Base-by-base conservation (phyloP, 2,797 vertebrate genomes). In the Poeciliopsis paucimaculata region DNA sequence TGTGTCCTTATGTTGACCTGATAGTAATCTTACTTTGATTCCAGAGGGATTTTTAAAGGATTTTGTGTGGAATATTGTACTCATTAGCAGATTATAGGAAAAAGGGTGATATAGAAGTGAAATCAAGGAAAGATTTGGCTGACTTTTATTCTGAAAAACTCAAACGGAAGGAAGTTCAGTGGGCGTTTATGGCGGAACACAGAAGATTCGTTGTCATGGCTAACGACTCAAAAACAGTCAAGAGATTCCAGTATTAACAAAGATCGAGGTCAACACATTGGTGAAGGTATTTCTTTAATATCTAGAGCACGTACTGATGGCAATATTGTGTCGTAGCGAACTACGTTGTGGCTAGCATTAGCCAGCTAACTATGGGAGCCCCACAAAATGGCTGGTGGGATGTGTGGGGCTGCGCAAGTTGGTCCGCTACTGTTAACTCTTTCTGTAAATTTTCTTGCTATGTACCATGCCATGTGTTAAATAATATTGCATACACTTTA, bases 211-310 rank as follows among this genome's bases (percentile, higher is more conserved):
- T 51, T 18, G 11, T 10, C 26, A 34, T 16, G 43, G 31, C 11
- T 2, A 16, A 41, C 6, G 15, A 3, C 64, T 73, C 68, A 47
- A 70, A 77, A 46, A 8, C 46, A 72, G 7, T 45, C 13, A 5
- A 47, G 55, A 80, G 16, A 11, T 34, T 45, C n/a, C 20, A 1
- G 11, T 34, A 43, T 47, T 80, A 55, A 5, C 49, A 46, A 72
- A 72, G 73, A 64, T 1, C 9, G 0, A 3, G 73, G 2, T 28
- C 62, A 49, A 2, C 20, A 73, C 16, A 0, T 10, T 11, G 70
- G 71, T 15, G 79, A 78, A 91, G 91, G 90, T 92, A 92, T 84
- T 83, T 82, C 74, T 57, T 57, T 8, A 66, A 28, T 6, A 60
- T 36, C 10, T 20, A 55, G 3, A 15, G 49, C 6, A 28, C 4